Conservation (phyloP, 2,113 vertebrate species). For the Proterorhinus semilunaris region DNA sequence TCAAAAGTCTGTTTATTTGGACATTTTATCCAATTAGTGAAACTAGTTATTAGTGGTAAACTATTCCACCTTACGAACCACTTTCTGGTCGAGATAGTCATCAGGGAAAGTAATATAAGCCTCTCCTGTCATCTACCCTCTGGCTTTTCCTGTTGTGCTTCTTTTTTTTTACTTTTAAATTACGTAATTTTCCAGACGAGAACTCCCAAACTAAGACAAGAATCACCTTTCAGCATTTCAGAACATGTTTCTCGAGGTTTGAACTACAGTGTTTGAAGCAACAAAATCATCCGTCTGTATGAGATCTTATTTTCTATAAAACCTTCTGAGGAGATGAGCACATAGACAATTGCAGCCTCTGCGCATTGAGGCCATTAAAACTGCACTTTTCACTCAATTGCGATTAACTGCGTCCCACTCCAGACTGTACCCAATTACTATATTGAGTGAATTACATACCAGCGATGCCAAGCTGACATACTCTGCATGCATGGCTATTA, state of each 20-base stretch:
- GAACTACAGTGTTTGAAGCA: too few species aligned
- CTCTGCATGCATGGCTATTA: background rate
- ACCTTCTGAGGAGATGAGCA: too few species aligned
- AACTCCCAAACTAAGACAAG: too few species aligned
- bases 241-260: too few species aligned
- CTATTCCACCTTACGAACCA: background rate
- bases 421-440: background rate
- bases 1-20: background rate
- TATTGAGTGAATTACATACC: background rate
- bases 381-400: too few species aligned
- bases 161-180: too few species aligned
- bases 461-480: background rate
- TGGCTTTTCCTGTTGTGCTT: background rate
- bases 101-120: constrained; percentile 3
- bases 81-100: background rate
- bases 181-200: too few species aligned
- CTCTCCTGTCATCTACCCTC: constrained; percentile 19
- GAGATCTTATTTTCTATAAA: too few species aligned
- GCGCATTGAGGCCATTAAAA: too few species aligned
- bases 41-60: background rate
- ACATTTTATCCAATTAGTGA: background rate
- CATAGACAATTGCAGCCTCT: too few species aligned
- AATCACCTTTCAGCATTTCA: too few species aligned
- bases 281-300: too few species aligned
- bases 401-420: background rate